Evolutionary conservation across 2,113 vertebrate species (phyloP).

Genomic region (Symphodus melops): DNA sequence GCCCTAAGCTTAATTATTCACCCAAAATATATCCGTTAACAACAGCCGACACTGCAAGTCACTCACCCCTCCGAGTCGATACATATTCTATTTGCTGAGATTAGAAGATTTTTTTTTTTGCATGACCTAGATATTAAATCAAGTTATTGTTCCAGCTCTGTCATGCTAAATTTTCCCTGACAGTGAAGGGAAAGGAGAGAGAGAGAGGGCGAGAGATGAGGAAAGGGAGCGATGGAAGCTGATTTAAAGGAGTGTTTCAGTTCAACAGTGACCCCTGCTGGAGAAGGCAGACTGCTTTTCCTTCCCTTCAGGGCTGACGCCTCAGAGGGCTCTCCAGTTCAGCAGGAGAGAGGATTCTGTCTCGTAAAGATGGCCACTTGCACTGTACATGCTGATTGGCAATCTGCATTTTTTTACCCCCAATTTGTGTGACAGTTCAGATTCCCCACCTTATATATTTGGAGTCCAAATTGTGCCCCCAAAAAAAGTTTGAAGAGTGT

Average conservation of each 20-base stretch:
- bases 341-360: not conserved
- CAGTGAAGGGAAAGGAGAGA: constrained; percentile 21
- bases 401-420: not conserved
- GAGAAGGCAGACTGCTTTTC: constrained; percentile 16
- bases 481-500: not conserved
- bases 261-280: constrained; percentile 82
- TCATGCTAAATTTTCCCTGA: constrained; percentile 57
- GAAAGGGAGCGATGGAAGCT: not conserved
- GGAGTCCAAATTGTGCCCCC: not conserved
- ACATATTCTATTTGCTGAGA: constrained; percentile 79
- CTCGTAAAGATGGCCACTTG: not conserved
- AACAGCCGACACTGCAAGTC: constrained; percentile 43
- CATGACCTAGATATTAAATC: constrained; percentile 81
- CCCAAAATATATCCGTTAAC: constrained; percentile 53
- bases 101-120: constrained; percentile 75
- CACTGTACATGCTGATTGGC: too few relatives aligned
- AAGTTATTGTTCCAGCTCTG: constrained; percentile 67
- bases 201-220: not conserved
- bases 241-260: constrained; percentile 40
- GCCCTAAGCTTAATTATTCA: constrained; percentile 68
- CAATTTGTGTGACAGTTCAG: not conserved
- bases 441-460: not conserved
- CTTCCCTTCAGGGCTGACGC: constrained; percentile 4
- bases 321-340: constrained; percentile 2
- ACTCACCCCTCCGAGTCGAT: constrained; percentile 64